Conservation (phyloP, 2,113 vertebrate species). For the Scartelaos histophorus region DNA sequence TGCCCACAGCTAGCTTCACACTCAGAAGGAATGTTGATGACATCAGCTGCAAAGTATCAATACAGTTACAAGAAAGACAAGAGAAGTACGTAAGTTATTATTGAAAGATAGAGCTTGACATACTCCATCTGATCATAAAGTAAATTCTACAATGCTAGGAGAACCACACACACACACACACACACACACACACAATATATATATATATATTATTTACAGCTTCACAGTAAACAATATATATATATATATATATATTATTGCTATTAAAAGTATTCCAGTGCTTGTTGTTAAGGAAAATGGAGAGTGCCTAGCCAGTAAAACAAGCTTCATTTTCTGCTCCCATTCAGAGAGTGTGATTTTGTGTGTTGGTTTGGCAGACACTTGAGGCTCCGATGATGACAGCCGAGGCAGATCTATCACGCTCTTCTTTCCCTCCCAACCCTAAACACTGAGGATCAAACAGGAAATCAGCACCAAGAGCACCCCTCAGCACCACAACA, state of each 20-base stretch:
- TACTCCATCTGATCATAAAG: not conserved
- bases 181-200: too few species aligned
- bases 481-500: not conserved
- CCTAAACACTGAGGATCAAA: not conserved
- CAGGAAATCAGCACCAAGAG: not conserved
- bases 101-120: too few species aligned
- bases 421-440: not conserved
- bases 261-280: not conserved
- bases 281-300: not conserved
- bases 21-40: too few species aligned
- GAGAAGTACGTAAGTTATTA: too few species aligned
- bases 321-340: slow-evolving; percentile 46
- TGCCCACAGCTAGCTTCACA: too few species aligned
- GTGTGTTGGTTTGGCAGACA: slow-evolving; percentile 15
- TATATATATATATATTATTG: not conserved
- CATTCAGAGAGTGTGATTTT: slow-evolving; percentile 19
- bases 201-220: too few species aligned
- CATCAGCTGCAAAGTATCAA: too few species aligned
- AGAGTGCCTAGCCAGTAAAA: slow-evolving; percentile 4
- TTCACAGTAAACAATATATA: too few species aligned
- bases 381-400: slow-evolving; percentile 6
- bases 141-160: not conserved
- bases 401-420: not conserved
- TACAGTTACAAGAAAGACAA: too few species aligned
- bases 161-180: not conserved